Percentiles rank a stretch among this genome's conserved stretches.
Evolutionary conservation across 2,113 vertebrate genomes (phyloP).

Genomic region (Plectropomus leopardus): DNA sequence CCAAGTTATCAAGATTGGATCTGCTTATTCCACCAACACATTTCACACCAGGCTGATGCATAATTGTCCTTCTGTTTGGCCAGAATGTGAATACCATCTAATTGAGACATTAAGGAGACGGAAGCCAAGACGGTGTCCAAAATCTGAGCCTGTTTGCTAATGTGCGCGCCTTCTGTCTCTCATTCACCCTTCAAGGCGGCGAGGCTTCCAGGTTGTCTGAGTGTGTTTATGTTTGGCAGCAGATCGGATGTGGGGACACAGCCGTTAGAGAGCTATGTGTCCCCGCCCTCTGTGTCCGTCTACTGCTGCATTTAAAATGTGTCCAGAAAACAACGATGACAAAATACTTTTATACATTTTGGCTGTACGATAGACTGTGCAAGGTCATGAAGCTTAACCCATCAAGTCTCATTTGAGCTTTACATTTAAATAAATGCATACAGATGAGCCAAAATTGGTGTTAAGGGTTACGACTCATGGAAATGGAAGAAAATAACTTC

Average conservation of each 20-base stretch:
- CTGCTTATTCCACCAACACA: constrained; percentile 46
- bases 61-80: constrained; percentile 69
- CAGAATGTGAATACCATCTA: constrained; percentile 50
- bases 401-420: constrained; percentile 38
- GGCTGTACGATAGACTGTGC: not conserved
- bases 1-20: constrained; percentile 44
- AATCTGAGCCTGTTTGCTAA: constrained; percentile 22
- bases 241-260: not conserved
- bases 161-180: constrained; percentile 48
- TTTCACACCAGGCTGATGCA: constrained; percentile 62
- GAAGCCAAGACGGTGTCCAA: constrained; percentile 41
- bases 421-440: constrained; percentile 70
- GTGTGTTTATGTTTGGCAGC: constrained; percentile 22
- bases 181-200: constrained; percentile 37
- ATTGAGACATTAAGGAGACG: constrained; percentile 62
- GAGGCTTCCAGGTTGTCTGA: constrained; percentile 5
- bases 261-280: not conserved
- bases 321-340: not conserved
- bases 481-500: constrained; percentile 31
- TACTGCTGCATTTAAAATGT: constrained; percentile 21
- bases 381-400: constrained; percentile 53
- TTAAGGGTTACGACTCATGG: constrained; percentile 35
- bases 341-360: constrained; percentile 13
- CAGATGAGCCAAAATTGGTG: constrained; percentile 49
- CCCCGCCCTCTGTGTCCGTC: constrained; percentile 8